Conservation (phyloP, 2,113 vertebrate genomes). For the Pycnonotus jocosus region DNA sequence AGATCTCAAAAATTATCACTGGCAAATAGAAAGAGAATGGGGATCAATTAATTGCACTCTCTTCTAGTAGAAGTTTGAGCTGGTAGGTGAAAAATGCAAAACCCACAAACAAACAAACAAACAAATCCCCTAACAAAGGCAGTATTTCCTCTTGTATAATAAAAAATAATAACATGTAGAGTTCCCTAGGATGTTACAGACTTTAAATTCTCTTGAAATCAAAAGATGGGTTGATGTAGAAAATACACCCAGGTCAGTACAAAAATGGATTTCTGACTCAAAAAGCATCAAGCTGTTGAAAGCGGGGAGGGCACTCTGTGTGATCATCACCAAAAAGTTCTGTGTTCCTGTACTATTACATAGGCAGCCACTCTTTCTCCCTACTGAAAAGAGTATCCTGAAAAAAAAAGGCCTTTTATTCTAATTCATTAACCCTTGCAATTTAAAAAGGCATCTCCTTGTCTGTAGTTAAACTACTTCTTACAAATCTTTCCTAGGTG, state of each 20-base stretch:
- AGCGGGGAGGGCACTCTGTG: neutral
- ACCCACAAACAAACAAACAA: neutral
- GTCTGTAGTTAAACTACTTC: neutral
- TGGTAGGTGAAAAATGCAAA: neutral
- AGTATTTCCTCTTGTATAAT: neutral
- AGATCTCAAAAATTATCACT: neutral
- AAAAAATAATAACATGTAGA: neutral
- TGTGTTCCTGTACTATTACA: neutral
- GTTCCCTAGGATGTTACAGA: neutral
- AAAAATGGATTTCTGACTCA: neutral
- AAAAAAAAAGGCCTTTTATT: neutral
- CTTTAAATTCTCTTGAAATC: neutral
- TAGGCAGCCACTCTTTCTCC: neutral
- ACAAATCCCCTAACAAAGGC: neutral
- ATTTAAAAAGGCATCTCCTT: neutral
- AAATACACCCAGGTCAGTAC: neutral
- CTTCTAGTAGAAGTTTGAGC: neutral
- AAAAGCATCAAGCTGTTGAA: neutral
- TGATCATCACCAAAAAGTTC: neutral
- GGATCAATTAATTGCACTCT: neutral
- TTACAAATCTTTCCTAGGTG: neutral
- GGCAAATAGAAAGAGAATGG: neutral
- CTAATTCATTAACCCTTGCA: accelerated
- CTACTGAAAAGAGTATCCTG: neutral
- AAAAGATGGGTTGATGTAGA: neutral